Evolutionary conservation across 2,113 vertebrate genomes (phyloP), one percentile per base, ranked within the genome.

Genomic region (Mesembrinibis cayennensis): DNA sequence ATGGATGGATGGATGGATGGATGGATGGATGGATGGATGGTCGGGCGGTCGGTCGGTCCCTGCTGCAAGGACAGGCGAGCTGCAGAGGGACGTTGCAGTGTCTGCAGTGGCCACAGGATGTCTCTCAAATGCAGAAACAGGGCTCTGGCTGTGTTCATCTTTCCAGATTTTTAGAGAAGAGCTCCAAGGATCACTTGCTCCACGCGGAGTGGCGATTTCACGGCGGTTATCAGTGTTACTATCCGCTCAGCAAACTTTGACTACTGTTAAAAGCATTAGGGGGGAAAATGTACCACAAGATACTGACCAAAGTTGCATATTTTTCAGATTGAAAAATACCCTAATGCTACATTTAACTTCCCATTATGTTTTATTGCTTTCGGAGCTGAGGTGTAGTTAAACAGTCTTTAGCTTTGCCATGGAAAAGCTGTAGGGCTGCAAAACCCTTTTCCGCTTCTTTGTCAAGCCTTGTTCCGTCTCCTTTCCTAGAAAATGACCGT

Each of bases 81-180:
- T 72, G 84, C 49, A 11, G 58, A 36, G 49, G 32, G 65, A 20
- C 6, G 13, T 2, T 96, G 97, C 90, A 91, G 80, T 95, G 92
- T 89, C 66, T 17, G 38, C 32, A 6, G 40, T 4, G 73, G 73
- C 97, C 97, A 96, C 96, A 82, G 36, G 97, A 66, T 95, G 97
- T 89, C 97, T 93, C 96, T 77, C 93, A 30, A 91, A 53, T n/a
- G 94, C 95, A 97, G 90, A 93, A 80, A 18, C 94, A 32, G 9
- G 0, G 30, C 84, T 61, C 36, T 7, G 32, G 5, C 5, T 5
- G 52, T 13, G n/a, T 19, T 78, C 18, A 1, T 6, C 20, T 8
- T n/a, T n/a, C n/a, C n/a, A n/a, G n/a, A 10, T 17, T 72, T 65
- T 73, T 14, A 21, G 53, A 13, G 6, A 11, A 6, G 27, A 16